Evolutionary conservation across 2,888 invertebrate species (phyloP), one percentile per base, ranked within the genome.

Genomic region (Tiliacea aurago): DNA sequence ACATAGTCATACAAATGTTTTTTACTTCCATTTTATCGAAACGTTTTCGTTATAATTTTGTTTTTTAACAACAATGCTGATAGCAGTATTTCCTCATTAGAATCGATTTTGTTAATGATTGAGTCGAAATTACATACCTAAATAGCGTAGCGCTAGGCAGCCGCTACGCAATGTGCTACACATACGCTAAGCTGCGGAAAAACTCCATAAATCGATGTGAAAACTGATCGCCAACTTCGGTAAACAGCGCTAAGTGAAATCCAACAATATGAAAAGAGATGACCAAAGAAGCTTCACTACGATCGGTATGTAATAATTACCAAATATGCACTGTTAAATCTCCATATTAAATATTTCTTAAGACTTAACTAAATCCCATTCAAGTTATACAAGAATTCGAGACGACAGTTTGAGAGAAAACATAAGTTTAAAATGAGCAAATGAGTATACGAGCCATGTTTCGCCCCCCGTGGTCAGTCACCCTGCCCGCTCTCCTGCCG

Each of bases 361-460:
- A 76, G 18, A 65, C 56, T 70, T 59, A 58, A 64, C 63, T 43
- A 58, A 71, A 69, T 66, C 61, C 56, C 73, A 67, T 81, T 73
- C 47, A 76, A 80, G 71, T 76, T 62, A 80, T 73, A 78, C 56
- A 75, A 76, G 76, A 78, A 79, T 77, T 80, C 53, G 20, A 81
- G 73, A 76, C 70, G 65, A 77, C 69, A 72, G 55, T 75, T 81
- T 74, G 72, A 79, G 78, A 85, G 83, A 83, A 85, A 86, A 83
- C 84, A 85, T 83, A 84, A 86, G 87, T 88, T 90, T 89, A 89
- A 84, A 85, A 88, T 90, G 88, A 87, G 90, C 87, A 90, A 92
- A 90, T 89, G 90, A 91, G 88, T 87, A 78, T 81, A 83, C 83
- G 81, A 84, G 79, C 68, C 84, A 73, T 77, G 84, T 78, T 70